A percentile compares a stretch with the other conserved stretches of the same genome.
Conservation (phyloP, 2,113 vertebrate species). For the Oceanites oceanicus region DNA sequence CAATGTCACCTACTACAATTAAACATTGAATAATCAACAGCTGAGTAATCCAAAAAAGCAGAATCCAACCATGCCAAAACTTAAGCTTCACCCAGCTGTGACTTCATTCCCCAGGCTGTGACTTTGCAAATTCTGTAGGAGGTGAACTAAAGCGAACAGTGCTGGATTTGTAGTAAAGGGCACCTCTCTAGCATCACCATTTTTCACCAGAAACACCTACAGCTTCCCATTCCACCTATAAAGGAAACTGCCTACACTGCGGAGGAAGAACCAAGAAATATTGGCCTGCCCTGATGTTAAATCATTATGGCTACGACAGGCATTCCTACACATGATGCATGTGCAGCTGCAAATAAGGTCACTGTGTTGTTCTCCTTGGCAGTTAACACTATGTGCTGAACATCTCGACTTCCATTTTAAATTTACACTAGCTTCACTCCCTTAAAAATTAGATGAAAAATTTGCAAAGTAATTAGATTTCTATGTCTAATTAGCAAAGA, state of each 20-base stretch:
- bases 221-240: slow-evolving; percentile 58
- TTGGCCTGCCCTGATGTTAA: slow-evolving; percentile 63
- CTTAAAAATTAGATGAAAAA: slow-evolving; percentile 39
- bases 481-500: slow-evolving; percentile 23
- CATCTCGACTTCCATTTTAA: slow-evolving; percentile 15
- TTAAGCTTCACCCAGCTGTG: background rate
- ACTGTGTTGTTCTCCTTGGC: slow-evolving; percentile 42
- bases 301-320: slow-evolving; percentile 71
- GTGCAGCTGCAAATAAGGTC: slow-evolving; percentile 68
- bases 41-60: background rate
- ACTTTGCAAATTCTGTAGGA: slow-evolving; percentile 23
- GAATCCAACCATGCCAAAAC: background rate
- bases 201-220: slow-evolving; percentile 67
- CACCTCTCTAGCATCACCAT: slow-evolving; percentile 52
- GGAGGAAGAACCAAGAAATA: slow-evolving; percentile 73
- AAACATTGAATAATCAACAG: background rate
- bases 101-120: background rate
- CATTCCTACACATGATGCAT: slow-evolving; percentile 69
- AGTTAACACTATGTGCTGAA: slow-evolving; percentile 39
- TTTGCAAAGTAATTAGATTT: slow-evolving; percentile 50
- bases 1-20: background rate
- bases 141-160: background rate
- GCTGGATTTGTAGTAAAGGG: slow-evolving; percentile 61
- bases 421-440: slow-evolving; percentile 13
- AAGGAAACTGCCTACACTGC: slow-evolving; percentile 66